phyloP scores from a whole-genome alignment of 2,113 vertebrate species.

The Pomatostomus ruficeps region DNA sequence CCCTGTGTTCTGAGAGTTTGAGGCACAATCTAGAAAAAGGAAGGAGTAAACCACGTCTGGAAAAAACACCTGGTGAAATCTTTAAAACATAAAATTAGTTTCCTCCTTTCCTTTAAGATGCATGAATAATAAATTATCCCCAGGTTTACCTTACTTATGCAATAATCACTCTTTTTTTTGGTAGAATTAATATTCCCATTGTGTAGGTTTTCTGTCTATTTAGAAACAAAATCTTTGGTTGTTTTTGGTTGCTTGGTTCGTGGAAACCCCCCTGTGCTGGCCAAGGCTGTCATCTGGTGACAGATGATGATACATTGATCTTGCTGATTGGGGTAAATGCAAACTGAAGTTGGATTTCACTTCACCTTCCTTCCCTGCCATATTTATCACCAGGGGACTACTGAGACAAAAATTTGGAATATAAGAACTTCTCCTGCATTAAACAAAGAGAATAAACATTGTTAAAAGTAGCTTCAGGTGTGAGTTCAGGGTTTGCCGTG shows the following conservation, averaged over 20 bases:
- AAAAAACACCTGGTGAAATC: neutral
- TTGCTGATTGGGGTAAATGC: neutral
- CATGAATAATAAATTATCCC: neutral
- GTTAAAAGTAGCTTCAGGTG: neutral
- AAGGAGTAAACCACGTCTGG: neutral
- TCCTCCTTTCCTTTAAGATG: neutral
- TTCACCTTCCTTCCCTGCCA: neutral
- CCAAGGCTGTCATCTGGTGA: neutral
- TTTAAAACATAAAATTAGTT: neutral
- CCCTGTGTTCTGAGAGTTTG: neutral
- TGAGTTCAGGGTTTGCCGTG: neutral
- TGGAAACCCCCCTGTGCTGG: rapidly evolving
- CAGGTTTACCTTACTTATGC: neutral
- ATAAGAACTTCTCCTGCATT: neutral
- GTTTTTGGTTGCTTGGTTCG: neutral
- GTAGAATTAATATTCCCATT: neutral
- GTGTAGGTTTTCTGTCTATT: neutral
- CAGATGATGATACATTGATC: neutral
- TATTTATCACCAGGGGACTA: neutral
- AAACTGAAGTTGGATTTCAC: neutral
- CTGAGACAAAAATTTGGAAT: neutral
- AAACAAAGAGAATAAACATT: neutral
- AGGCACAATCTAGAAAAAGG: neutral
- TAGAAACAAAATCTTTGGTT: neutral
- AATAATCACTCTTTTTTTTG: neutral